Evolutionary conservation across 2,797 vertebrate genomes (phyloP), one percentile per base, ranked within the genome.

Genomic region (Spondyliosoma cantharus): DNA sequence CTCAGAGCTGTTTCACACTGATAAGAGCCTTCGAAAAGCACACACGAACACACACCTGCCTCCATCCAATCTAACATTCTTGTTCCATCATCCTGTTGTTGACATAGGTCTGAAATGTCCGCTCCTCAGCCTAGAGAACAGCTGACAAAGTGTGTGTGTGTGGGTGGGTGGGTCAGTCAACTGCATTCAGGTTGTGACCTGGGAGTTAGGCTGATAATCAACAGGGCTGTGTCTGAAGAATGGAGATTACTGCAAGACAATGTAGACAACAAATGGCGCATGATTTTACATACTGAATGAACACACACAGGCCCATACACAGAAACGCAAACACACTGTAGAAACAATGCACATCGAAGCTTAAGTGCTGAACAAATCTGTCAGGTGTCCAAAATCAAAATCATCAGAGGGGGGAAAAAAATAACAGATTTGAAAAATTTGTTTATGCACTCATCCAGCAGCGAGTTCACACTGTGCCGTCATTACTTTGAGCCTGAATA

Each of bases 1-100:
- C 59, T 87, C 64, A 80, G 68, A 67, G 84, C 85, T 87, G 87
- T 65, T 86, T 79, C 64, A 68, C 69, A 45, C 69, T 67, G 89
- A 90, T 91, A 88, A 90, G 49, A 80, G 68, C 62, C 71, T 58
- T 17, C 9, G 3, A 72, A 32, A 37, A 57, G 67, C 71, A 56
- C 58, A 76, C 69, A 85, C 57, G 54, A 75, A 82, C 20, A 80
- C 71, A 71, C 74, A 86, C 86, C 84, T 83, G 85, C 68, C 78
- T 64, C 53, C 50, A 7, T 82, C 59, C 54, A 45, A 52, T 67
- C 54, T 65, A 71, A 80, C 78, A 83, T 87, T 87, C 78, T 77
- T 70, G 24, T 46, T 76, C 64, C 19, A 15, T 75, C 49, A 24
- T 60, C 58, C 22, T 72, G 42, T 60, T 84, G 71, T 88, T 89